A percentile compares a stretch with the other conserved stretches of the same genome.
Conservation (phyloP, 2,113 vertebrate genomes). For the Camarhynchus parvulus region DNA sequence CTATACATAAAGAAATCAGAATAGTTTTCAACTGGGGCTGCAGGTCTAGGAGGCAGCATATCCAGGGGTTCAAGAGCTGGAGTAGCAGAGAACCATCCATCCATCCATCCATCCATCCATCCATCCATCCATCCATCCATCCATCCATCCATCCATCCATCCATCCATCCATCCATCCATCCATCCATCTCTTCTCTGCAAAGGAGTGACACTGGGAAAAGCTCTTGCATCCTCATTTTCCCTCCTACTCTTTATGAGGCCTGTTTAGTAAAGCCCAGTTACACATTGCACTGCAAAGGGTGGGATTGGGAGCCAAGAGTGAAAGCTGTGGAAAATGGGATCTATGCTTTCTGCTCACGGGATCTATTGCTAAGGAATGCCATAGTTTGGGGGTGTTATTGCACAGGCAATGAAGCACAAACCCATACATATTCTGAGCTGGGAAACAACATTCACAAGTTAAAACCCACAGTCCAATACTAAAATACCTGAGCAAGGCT, state of each 20-base stretch:
- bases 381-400: background rate
- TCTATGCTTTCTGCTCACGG: background rate
- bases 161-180: background rate
- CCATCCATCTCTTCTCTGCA: background rate
- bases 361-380: background rate
- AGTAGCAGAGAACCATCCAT: background rate
- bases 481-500: background rate
- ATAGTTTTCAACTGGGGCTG: background rate
- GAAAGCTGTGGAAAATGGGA: background rate
- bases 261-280: background rate
- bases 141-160: background rate
- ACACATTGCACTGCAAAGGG: background rate
- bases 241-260: background rate
- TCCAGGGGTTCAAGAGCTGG: background rate
- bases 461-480: background rate
- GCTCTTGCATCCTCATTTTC: background rate
- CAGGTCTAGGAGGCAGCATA: background rate
- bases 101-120: background rate
- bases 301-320: background rate
- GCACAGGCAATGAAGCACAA: background rate
- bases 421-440: background rate
- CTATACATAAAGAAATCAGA: background rate
- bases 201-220: background rate
- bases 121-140: background rate
- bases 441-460: background rate